A percentile compares a stretch with the other conserved stretches of the same genome.
Conservation (phyloP, 2,888 invertebrate genomes). For the Adineta ricciae region DNA sequence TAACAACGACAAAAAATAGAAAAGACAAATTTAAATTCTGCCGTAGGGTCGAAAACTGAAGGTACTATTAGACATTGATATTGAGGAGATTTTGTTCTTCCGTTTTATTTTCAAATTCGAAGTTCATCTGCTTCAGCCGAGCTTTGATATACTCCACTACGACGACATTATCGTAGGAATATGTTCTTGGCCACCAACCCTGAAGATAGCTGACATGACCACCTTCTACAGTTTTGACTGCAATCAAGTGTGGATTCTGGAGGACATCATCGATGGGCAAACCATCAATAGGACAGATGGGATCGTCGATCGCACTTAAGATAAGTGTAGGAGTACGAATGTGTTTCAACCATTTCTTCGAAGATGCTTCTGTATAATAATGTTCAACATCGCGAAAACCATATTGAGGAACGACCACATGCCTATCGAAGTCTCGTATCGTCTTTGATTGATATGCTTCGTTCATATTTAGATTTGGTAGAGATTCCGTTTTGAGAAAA, state of each 20-base stretch:
- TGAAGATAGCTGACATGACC: slow-evolving; percentile 31
- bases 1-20: too few species aligned
- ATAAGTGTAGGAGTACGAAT: slow-evolving; percentile 29
- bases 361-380: slow-evolving; percentile 31
- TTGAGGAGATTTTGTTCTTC: not conserved
- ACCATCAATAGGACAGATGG: slow-evolving; percentile 24
- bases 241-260: slow-evolving; percentile 28
- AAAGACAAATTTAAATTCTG: not conserved
- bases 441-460: slow-evolving; percentile 20
- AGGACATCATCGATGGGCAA: slow-evolving; percentile 30
- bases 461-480: not conserved
- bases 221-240: slow-evolving; percentile 30
- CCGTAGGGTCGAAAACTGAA: too few species aligned
- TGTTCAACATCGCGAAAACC: slow-evolving; percentile 23
- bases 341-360: slow-evolving; percentile 18
- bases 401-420: slow-evolving; percentile 25
- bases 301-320: slow-evolving; percentile 32
- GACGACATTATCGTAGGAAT: not conserved
- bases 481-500: not conserved
- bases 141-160: not conserved
- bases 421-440: slow-evolving; percentile 28
- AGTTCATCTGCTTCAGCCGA: not conserved
- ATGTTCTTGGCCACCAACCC: slow-evolving; percentile 22
- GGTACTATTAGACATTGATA: not conserved
- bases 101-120: not conserved